phyloP scores from a whole-genome alignment of 2,888 invertebrate species.

The Lacanobia oleracea region DNA sequence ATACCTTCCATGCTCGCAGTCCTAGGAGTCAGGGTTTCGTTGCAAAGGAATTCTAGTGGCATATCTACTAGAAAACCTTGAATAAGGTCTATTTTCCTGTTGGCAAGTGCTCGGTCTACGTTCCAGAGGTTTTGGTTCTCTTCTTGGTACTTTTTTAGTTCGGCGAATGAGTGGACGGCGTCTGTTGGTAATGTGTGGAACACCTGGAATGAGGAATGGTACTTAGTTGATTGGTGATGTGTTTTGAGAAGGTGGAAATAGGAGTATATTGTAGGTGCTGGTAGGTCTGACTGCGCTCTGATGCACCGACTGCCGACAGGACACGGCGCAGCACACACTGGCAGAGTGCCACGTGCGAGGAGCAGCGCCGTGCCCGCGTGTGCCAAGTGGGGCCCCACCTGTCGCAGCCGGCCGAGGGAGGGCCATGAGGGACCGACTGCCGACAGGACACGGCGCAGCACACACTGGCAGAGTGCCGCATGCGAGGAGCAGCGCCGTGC shows the following conservation, averaged over 20 bases:
- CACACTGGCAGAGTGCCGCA: no score
- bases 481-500: no score
- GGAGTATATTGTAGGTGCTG: not conserved
- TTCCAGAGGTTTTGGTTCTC: slow-evolving; percentile 93
- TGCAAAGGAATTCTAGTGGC: slow-evolving; percentile 96
- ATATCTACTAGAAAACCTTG: slow-evolving; percentile 97
- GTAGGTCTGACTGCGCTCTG: no score
- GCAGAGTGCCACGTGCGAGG: no score
- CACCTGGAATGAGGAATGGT: slow-evolving; percentile 86
- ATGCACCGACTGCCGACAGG: no score
- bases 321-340: no score
- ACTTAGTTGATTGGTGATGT: not conserved
- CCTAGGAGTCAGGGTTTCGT: slow-evolving; percentile 96
- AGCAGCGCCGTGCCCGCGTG: no score
- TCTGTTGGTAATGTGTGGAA: slow-evolving; percentile 98
- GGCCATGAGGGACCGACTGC: no score
- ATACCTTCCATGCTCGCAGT: slow-evolving; percentile 97
- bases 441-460: no score
- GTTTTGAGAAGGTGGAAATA: not conserved
- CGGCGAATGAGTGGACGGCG: slow-evolving; percentile 93
- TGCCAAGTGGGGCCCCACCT: no score
- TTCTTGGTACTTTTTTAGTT: slow-evolving; percentile 94
- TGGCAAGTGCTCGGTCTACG: slow-evolving; percentile 93
- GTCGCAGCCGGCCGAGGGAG: no score
- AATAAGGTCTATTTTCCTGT: slow-evolving; percentile 93